These are phyloP conservation scores for Oncorhynchus masou DNA, from an alignment of 2,113 vertebrate species.

Conservation along the genomic window DNA sequence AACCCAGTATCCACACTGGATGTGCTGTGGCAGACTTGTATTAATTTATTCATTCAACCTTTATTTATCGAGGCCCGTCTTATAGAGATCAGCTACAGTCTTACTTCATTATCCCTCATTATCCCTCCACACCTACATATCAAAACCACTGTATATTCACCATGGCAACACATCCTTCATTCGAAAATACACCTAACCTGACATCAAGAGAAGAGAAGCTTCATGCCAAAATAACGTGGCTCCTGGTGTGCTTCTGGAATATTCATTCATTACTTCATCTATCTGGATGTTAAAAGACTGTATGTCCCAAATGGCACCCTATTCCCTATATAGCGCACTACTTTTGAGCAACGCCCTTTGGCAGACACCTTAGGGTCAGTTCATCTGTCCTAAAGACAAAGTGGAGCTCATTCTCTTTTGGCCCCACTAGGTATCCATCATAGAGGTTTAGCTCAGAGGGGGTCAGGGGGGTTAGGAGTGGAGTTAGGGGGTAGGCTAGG, in stretches of 20 bases:
- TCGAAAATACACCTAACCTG: background rate
- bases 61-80: no score
- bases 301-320: no score
- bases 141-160: background rate
- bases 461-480: background rate
- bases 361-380: background rate
- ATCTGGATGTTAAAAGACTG: background rate
- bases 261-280: background rate
- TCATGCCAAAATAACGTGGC: background rate
- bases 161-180: background rate
- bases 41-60: no score
- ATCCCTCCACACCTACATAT: background rate
- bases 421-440: background rate
- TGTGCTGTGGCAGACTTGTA: no score
- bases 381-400: background rate
- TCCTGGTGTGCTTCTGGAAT: background rate
- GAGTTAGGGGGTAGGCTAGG: constrained; percentile 18
- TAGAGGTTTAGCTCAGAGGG: background rate
- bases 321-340: no score
- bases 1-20: no score
- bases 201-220: background rate
- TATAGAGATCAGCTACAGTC: no score
- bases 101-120: no score
- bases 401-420: background rate
- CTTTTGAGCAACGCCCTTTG: background rate